Base-by-base conservation (phyloP, 2,797 vertebrate species). In the Falco biarmicus region DNA sequence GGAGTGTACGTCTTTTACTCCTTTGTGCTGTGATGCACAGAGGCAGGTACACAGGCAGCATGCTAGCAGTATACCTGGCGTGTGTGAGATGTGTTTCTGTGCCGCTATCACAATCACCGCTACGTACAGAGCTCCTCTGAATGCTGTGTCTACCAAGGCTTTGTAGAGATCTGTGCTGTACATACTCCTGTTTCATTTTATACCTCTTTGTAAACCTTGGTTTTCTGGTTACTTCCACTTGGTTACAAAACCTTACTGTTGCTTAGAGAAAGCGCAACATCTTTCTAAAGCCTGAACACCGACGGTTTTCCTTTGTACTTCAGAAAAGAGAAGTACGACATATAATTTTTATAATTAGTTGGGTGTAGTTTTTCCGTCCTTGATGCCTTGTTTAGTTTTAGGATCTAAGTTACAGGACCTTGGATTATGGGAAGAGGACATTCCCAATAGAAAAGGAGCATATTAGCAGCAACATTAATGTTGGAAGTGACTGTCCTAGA, bases 391-490 rank as follows among this genome's bases (percentile, higher is more conserved):
- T 65, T 94, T 90, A 82, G 59, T 73, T 90, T 47, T 22, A 76
- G 70, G 21, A 73, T 92, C 94, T 92, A 94, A 91, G 81, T 75
- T 89, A n/a, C 2, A 86, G 70, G 79, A 96, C 84, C 74, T 95
- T 95, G 87, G 65, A 53, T 93, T 90, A 84, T 90, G 91, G 82
- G 64, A 96, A 91, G 31, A 90, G 80, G 83, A 71, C 57, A 85
- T 90, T 89, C 86, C 84, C 86, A 85, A 45, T 71, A 82, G 87
- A 83, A 90, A 93, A 75, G 56, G 77, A 86, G 34, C 56, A 14
- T 82, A 77, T 94, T 96, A 95, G 77, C 85, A 82, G 70, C 80
- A 91, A 41, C 74, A 82, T 93, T 95, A 95, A 34, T 66, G 89
- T 66, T 92, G 60, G 54, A 95, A 97, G 80, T 79, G 5, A 2